These are phyloP conservation scores for Periparus ater DNA, from an alignment of 2,797 vertebrate genomes.

Conservation along the genomic window DNA sequence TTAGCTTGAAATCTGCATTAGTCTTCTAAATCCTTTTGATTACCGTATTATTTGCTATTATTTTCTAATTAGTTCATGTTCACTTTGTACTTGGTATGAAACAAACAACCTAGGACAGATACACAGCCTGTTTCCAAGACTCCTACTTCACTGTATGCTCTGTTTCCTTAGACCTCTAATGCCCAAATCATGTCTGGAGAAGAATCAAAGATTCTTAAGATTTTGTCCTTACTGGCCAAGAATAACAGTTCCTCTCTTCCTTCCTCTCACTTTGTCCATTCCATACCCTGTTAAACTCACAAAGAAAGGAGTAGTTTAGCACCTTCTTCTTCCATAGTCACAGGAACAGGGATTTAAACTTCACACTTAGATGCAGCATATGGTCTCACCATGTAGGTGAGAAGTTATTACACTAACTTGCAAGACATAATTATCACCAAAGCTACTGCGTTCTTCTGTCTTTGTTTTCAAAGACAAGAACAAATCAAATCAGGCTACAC, in stretches of 20 bases:
- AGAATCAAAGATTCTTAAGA: conserved; percentile 23
- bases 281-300: neutral
- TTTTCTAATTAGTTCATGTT: neutral
- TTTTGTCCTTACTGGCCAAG: neutral
- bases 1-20: neutral
- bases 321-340: neutral
- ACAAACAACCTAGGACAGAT: neutral
- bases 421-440: neutral
- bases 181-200: neutral
- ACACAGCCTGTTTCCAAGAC: neutral
- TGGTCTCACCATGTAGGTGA: neutral
- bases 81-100: neutral
- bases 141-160: neutral
- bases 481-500: neutral
- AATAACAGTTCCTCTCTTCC: neutral
- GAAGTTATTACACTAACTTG: neutral
- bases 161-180: neutral
- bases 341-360: neutral
- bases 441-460: neutral
- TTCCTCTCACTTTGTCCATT: neutral
- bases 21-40: neutral
- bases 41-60: neutral
- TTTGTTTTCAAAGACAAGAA: neutral
- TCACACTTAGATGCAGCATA: neutral
- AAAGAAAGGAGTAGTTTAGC: neutral